A percentile compares a stretch with the other conserved stretches of the same genome.
Evolutionary conservation across 2,888 invertebrate species (phyloP).

Genomic region (Archips xylosteana): DNA sequence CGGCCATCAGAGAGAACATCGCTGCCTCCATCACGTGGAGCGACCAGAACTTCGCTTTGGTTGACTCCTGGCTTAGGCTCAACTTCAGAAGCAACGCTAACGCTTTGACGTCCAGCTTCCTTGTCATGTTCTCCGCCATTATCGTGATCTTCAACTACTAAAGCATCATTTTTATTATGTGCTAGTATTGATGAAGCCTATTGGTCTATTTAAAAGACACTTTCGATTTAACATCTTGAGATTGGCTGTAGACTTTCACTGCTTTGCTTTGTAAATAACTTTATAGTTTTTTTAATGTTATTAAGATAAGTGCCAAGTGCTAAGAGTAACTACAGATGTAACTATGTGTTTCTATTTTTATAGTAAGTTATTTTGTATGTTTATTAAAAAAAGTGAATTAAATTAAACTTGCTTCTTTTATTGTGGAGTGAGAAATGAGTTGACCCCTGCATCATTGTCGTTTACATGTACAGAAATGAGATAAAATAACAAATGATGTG

Average conservation of each 20-base stretch:
- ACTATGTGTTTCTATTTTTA: neutral
- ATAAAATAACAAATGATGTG: neutral
- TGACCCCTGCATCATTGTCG: neutral
- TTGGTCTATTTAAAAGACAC: neutral
- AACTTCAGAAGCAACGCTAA: slow-evolving; percentile 61
- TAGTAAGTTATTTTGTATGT: slow-evolving; percentile 17
- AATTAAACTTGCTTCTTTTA: slow-evolving; percentile 1
- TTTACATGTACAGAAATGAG: neutral
- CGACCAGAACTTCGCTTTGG: slow-evolving; percentile 54
- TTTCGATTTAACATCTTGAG: neutral
- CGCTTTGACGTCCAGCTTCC: slow-evolving; percentile 58
- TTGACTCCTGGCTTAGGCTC: slow-evolving; percentile 64
- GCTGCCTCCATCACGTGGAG: slow-evolving; percentile 73
- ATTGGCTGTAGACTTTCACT: neutral
- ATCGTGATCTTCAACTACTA: slow-evolving; percentile 53
- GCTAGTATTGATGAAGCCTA: neutral
- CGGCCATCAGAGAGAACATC: slow-evolving; percentile 71
- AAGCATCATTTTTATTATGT: neutral
- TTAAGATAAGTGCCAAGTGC: neutral
- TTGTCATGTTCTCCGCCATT: slow-evolving; percentile 60
- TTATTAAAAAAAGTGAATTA: slow-evolving; percentile 13
- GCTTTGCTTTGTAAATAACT: slow-evolving; percentile 2
- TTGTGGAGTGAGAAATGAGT: neutral
- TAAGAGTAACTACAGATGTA: neutral
- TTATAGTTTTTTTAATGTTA: neutral